A percentile compares a stretch with the other conserved stretches of the same genome.
phyloP scores from a whole-genome alignment of 1,140 invertebrate species.

The Brachionus paranguensis region DNA sequence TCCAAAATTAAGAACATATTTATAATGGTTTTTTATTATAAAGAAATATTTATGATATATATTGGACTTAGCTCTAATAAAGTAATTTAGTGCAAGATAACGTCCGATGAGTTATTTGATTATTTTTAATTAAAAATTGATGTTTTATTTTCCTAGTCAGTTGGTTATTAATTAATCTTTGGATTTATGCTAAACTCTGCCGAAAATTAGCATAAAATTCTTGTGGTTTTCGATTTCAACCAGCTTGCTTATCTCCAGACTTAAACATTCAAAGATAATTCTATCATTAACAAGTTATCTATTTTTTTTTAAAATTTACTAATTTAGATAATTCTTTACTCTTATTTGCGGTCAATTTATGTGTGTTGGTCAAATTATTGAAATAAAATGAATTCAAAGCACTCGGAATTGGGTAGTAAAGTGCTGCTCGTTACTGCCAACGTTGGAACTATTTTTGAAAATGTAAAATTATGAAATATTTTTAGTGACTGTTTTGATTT shows the following conservation, averaged over 20 bases:
- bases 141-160: background rate
- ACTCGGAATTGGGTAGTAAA: background rate
- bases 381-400: background rate
- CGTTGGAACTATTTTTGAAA: conserved; percentile 36
- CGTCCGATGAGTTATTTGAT: background rate
- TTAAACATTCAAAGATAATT: background rate
- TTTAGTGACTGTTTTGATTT: background rate
- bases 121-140: background rate
- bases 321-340: background rate
- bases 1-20: background rate
- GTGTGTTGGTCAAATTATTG: background rate
- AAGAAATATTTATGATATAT: background rate
- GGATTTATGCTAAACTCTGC: background rate
- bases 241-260: background rate
- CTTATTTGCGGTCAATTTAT: background rate
- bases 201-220: background rate
- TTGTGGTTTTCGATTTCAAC: background rate
- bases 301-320: background rate
- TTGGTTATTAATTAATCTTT: background rate
- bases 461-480: background rate
- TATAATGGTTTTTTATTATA: background rate
- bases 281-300: background rate
- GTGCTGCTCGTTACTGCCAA: conserved; percentile 24
- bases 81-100: background rate
- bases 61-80: background rate